Percentiles rank a stretch among this genome's conserved stretches.
These are phyloP conservation scores for Triplophysa rosa DNA, from an alignment of 2,113 vertebrate genomes.

Conservation along the genomic window DNA sequence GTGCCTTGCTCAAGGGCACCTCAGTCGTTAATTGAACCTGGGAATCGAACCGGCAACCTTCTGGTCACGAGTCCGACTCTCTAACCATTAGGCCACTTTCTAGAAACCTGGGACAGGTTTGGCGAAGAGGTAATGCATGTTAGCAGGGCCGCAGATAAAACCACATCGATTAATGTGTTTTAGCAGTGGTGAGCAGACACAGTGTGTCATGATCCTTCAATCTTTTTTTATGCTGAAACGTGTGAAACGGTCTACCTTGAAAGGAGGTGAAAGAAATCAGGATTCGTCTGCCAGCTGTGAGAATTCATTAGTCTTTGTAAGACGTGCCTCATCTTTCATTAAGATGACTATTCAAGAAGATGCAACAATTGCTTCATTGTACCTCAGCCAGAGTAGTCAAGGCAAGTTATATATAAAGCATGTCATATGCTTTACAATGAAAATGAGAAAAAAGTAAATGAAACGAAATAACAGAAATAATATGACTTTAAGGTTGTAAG, in stretches of 20 bases:
- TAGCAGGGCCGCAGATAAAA: slow-evolving; percentile 54
- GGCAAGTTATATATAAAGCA: too few relatives aligned
- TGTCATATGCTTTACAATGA: too few relatives aligned
- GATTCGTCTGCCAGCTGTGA: slow-evolving; percentile 15
- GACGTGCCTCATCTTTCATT: not conserved
- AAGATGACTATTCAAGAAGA: not conserved
- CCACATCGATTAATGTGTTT: not conserved
- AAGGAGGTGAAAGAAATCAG: slow-evolving; percentile 18
- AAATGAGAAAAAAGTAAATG: too few relatives aligned
- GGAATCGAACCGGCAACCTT: too few relatives aligned
- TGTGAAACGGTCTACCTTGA: not conserved
- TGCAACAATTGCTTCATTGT: not conserved
- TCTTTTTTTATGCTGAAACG: not conserved
- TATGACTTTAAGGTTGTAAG: too few relatives aligned
- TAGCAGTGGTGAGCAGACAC: not conserved
- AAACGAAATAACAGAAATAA: too few relatives aligned
- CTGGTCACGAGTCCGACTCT: too few relatives aligned
- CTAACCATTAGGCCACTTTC: too few relatives aligned
- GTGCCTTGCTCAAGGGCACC: too few relatives aligned
- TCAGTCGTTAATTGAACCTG: too few relatives aligned
- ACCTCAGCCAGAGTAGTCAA: not conserved
- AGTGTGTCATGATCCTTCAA: not conserved
- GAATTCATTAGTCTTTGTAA: slow-evolving; percentile 5
- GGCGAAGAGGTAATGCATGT: slow-evolving; percentile 57
- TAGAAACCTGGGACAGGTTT: slow-evolving; percentile 50